phyloP scores from a whole-genome alignment of 2,113 vertebrate genomes.

The Rhabdomys dilectus region DNA sequence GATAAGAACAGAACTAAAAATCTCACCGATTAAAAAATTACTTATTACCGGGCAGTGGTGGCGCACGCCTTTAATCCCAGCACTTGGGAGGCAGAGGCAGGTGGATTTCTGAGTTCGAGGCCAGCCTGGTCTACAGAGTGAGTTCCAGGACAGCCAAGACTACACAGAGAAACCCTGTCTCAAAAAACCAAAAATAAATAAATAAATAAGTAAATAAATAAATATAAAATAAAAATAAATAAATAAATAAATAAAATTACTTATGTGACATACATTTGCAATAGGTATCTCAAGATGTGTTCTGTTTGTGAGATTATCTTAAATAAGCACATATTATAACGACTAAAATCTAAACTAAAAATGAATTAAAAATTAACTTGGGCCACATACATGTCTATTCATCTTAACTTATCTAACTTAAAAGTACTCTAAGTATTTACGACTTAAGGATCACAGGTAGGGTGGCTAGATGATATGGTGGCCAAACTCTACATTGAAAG shows the following conservation, averaged over 20 bases:
- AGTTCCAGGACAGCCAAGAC: too few relatives aligned
- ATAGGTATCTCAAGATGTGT: neutral
- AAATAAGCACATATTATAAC: slow-evolving; percentile 1
- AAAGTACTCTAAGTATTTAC: neutral
- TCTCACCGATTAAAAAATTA: neutral
- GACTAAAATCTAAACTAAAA: neutral
- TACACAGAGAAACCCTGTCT: too few relatives aligned
- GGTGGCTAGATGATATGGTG: neutral
- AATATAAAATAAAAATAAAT: too few relatives aligned
- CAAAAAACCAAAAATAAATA: too few relatives aligned
- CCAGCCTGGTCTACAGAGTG: too few relatives aligned
- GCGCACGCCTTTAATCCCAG: too few relatives aligned
- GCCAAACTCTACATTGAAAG: neutral
- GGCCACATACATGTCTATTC: neutral
- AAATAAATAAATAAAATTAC: too few relatives aligned
- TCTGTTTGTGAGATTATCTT: neutral
- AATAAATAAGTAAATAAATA: too few relatives aligned
- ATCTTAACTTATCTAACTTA: neutral
- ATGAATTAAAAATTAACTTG: slow-evolving; percentile 28
- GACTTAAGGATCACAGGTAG: neutral
- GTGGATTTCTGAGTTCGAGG: too few relatives aligned
- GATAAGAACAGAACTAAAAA: slow-evolving; percentile 42
- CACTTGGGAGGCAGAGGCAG: too few relatives aligned
- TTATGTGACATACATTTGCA: neutral
- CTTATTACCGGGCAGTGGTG: too few relatives aligned